Percentiles rank a stretch among this genome's conserved stretches.
Conservation (phyloP, 1,140 invertebrate genomes). For the Eumeta japonica region DNA sequence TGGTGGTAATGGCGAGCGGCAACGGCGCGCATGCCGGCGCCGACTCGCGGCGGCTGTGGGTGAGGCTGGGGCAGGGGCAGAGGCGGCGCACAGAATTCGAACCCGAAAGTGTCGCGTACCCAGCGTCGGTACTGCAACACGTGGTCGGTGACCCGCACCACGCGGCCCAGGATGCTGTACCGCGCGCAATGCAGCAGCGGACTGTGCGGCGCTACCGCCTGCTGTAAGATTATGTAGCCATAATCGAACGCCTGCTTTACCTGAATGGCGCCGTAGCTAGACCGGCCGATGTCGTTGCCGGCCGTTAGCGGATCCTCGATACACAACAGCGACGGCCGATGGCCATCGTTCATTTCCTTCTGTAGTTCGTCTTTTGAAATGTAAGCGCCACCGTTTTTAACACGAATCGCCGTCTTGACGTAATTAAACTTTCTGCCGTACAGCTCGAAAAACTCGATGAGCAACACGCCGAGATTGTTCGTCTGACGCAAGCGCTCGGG, state of each 20-base stretch:
- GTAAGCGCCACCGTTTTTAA: conserved; percentile 92
- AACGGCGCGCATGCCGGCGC: conserved; percentile 12
- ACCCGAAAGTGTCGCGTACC: conserved; percentile 67
- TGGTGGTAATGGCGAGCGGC: neutral
- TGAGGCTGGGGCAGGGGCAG: neutral
- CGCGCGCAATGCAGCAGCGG: conserved; percentile 62
- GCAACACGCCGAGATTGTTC: conserved; percentile 86
- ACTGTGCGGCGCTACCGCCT: conserved; percentile 69
- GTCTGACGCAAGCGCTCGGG: conserved; percentile 52
- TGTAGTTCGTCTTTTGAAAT: conserved; percentile 93
- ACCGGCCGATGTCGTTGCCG: conserved; percentile 94
- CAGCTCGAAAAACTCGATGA: conserved; percentile 97
- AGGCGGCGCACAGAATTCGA: conserved; percentile 19
- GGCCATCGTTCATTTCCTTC: conserved; percentile 87
- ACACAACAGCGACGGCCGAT: conserved; percentile 88
- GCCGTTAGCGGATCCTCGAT: conserved; percentile 97
- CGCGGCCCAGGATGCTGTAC: conserved; percentile 79
- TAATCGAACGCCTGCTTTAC: conserved; percentile 91
- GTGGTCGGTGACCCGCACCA: conserved; percentile 90
- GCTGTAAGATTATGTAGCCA: conserved; percentile 83
- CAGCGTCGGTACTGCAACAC: conserved; percentile 86
- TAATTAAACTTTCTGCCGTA: conserved; percentile 98
- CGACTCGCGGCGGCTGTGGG: conserved; percentile 8
- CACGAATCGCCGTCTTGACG: conserved; percentile 87
- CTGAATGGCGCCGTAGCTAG: conserved; percentile 87